These are phyloP conservation scores for Catharus minimus DNA, from an alignment of 2,113 vertebrate species.

Conservation along the genomic window DNA sequence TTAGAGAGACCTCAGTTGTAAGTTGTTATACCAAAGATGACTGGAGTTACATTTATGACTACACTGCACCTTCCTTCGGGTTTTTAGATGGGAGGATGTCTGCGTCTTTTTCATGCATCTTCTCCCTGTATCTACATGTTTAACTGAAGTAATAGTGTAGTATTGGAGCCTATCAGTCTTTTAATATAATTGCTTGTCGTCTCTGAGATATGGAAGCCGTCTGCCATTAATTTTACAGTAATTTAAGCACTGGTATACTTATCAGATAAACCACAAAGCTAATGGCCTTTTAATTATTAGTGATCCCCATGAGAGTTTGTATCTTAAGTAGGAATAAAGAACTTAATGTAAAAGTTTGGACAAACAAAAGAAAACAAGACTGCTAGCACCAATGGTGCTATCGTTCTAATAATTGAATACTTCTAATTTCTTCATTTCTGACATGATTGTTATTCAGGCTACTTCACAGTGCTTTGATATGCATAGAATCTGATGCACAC, in stretches of 20 bases:
- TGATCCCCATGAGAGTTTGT: neutral
- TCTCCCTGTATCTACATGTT: neutral
- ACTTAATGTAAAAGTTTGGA: neutral
- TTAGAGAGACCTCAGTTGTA: neutral
- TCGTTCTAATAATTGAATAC: neutral
- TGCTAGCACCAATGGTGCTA: neutral
- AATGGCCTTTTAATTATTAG: neutral
- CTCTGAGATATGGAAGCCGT: neutral
- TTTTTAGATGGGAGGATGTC: neutral
- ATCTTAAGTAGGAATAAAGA: neutral
- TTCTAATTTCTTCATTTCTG: neutral
- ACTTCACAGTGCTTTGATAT: neutral
- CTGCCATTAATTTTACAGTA: neutral
- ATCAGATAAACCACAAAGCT: neutral
- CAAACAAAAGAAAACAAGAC: neutral
- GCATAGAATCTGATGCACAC: neutral
- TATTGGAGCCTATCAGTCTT: neutral
- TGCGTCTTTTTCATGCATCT: neutral
- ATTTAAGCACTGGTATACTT: neutral
- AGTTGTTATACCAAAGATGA: neutral
- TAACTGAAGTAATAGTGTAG: neutral
- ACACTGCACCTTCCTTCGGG: neutral
- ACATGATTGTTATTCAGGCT: neutral
- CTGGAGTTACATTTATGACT: neutral
- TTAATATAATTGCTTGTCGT: neutral